Evolutionary conservation across 2,888 invertebrate genomes (phyloP).

Genomic region (Polymixis lichenea): DNA sequence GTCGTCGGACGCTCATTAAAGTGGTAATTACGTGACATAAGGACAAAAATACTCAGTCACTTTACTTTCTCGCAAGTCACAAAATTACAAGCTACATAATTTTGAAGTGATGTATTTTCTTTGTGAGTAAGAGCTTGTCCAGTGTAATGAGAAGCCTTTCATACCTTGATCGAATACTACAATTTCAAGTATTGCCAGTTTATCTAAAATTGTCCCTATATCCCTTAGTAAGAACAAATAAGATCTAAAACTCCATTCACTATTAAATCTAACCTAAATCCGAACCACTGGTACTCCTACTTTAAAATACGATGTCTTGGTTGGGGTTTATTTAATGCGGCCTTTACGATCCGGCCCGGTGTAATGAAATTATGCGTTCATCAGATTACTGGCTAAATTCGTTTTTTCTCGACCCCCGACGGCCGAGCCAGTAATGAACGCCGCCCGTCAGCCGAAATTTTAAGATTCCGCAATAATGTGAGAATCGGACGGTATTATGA

Average conservation of each 20-base stretch:
- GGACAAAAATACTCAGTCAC: neutral
- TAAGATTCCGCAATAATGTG: constrained; percentile 53
- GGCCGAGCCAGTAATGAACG: constrained; percentile 52
- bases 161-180: neutral
- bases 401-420: constrained; percentile 46
- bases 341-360: constrained; percentile 53
- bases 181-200: neutral
- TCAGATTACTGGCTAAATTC: constrained; percentile 63
- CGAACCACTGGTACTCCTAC: constrained; percentile 18
- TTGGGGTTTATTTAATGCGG: constrained; percentile 63
- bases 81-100: neutral
- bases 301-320: constrained; percentile 56
- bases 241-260: neutral
- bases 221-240: neutral
- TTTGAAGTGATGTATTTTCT: neutral
- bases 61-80: neutral
- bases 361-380: constrained; percentile 69
- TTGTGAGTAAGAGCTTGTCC: neutral
- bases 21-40: neutral
- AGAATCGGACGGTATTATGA: constrained; percentile 15
- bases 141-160: neutral
- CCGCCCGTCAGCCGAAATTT: constrained; percentile 60
- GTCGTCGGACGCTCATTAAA: neutral
- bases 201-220: neutral
- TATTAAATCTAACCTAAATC: constrained; percentile 22